Evolutionary conservation across 2,888 invertebrate species (phyloP).

Genomic region (Mayetiola destructor): DNA sequence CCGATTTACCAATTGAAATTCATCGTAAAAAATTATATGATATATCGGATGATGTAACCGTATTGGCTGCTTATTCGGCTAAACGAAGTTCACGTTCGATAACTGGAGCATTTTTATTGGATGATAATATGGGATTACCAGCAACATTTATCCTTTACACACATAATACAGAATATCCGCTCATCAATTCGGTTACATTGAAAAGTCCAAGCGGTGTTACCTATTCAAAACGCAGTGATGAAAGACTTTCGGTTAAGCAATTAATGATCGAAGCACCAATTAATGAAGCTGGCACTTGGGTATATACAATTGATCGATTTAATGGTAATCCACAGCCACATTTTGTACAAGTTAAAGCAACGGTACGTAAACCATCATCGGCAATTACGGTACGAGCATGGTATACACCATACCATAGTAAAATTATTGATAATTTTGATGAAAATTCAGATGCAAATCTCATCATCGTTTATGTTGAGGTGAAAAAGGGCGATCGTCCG

Average conservation of each 20-base stretch:
- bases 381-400: slow-evolving; percentile 37
- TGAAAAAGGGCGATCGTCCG: slow-evolving; percentile 41
- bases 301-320: slow-evolving; percentile 42
- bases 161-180: slow-evolving; percentile 38
- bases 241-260: slow-evolving; percentile 37
- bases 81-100: slow-evolving; percentile 28
- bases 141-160: slow-evolving; percentile 40
- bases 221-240: slow-evolving; percentile 37
- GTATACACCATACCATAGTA: slow-evolving; percentile 24
- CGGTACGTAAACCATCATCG: slow-evolving; percentile 29
- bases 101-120: slow-evolving; percentile 41
- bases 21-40: slow-evolving; percentile 22
- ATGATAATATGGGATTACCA: slow-evolving; percentile 38
- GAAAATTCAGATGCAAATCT: slow-evolving; percentile 30
- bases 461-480: slow-evolving; percentile 39
- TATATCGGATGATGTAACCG: slow-evolving; percentile 14
- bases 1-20: slow-evolving; percentile 36
- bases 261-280: slow-evolving; percentile 38
- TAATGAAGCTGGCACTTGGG: slow-evolving; percentile 45
- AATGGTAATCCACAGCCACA: slow-evolving; percentile 45
- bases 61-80: not conserved
- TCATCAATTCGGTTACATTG: slow-evolving; percentile 37
- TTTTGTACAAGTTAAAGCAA: slow-evolving; percentile 45
- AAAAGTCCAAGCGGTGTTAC: slow-evolving; percentile 38
- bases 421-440: slow-evolving; percentile 13